Evolutionary conservation across 2,888 invertebrate genomes (phyloP).

Genomic region (Neuroscelio doddi): DNA sequence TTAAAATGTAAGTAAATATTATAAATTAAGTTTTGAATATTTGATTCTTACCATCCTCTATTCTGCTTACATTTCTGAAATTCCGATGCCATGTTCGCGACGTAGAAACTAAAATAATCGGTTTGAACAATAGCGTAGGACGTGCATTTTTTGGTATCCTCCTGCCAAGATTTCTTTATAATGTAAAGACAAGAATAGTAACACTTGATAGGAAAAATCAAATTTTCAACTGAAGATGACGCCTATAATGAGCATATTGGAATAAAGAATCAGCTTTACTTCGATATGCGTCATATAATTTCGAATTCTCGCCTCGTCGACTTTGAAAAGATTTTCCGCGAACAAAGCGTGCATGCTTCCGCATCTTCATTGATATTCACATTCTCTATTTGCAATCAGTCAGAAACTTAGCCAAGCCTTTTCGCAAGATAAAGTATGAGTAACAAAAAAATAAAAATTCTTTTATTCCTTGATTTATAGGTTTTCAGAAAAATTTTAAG

Average conservation of each 20-base stretch:
- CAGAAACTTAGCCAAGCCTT: constrained; percentile 17
- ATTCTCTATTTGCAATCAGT: constrained; percentile 39
- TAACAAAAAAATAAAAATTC: constrained; percentile 14
- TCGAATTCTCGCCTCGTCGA: constrained; percentile 46
- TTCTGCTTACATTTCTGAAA: not conserved
- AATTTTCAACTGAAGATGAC: constrained; percentile 21
- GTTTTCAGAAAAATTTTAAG: not conserved
- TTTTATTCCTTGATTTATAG: not conserved
- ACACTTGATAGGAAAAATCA: constrained; percentile 19
- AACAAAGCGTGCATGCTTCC: constrained; percentile 47
- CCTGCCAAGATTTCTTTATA: not conserved
- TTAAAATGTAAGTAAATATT: no score
- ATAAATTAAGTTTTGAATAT: no score
- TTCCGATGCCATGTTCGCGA: not conserved
- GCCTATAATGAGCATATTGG: constrained; percentile 24
- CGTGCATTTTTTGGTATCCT: no score
- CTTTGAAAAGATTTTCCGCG: constrained; percentile 51
- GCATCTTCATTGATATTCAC: constrained; percentile 37
- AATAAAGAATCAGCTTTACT: constrained; percentile 46
- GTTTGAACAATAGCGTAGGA: not conserved
- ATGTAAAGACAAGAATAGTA: constrained; percentile 13
- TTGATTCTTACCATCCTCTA: no score
- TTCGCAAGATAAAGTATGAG: constrained; percentile 18
- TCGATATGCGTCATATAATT: constrained; percentile 50
- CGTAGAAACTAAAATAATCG: not conserved